Evolutionary conservation across 2,888 invertebrate genomes (phyloP), one percentile per base, ranked within the genome.

Genomic region (Spisula solida): DNA sequence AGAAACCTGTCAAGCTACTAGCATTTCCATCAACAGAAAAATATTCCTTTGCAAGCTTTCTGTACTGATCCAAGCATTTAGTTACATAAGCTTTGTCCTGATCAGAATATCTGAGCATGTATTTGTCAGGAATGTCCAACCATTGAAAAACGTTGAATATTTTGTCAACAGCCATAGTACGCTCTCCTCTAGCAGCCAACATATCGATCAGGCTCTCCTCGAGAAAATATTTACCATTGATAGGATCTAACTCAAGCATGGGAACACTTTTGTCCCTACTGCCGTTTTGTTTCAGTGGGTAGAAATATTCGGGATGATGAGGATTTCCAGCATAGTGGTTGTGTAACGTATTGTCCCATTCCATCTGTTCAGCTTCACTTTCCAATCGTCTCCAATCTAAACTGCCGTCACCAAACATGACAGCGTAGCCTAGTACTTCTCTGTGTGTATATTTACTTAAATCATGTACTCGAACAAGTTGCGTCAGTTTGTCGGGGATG

Each of bases 281-380:
- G n/a, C 88, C 88, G n/a, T 88, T 78, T 51, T 78, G 70, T 10
- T 34, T 78, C 81, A 87, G 78, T 47, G 82, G 82, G 51, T 86
- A 84, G 88, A 91, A 92, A n/a, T 91, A 92, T 86, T 92, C 92
- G 34, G 92, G 92, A 82, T 92, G 92, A 34, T 92, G 92, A 20
- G 89, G 92, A 81, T 92, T 92, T 29, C 56, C 70, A 2, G 82
- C 70, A 60, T 91, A 92, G 70, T 92, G 92, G 47, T 90, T 86
- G 18, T 88, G 55, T 1, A 92, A 86, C 10, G 90, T 79, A 25
- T 25, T 60, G 18, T 85, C 81, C 91, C 91, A 92, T 75, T 89
- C 92, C 29, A 34, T 81, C 51, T 88, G 88, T 66, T 92, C 92
- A 8, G 85, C 82, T n/a, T 60, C 82, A 0, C 31, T 70, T 48